Percentiles rank a stretch among this genome's conserved stretches.
Conservation (phyloP, 2,797 vertebrate genomes). For the Linurgus olivaceus region DNA sequence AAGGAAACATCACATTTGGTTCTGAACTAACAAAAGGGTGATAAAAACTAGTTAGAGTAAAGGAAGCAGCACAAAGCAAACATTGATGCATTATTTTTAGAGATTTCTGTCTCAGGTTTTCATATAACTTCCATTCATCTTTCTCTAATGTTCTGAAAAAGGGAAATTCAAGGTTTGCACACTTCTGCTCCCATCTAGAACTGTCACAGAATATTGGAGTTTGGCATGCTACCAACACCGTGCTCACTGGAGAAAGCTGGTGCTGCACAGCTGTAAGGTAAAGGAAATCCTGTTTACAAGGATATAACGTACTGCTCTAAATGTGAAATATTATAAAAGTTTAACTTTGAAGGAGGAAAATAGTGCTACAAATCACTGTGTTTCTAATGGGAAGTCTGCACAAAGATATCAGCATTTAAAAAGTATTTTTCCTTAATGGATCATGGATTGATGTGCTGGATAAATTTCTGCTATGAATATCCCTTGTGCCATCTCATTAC, state of each 20-base stretch:
- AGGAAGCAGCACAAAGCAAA: not conserved
- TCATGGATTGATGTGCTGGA: not conserved
- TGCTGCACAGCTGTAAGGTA: not conserved
- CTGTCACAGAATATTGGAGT: not conserved
- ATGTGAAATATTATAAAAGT: not conserved
- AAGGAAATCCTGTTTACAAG: not conserved
- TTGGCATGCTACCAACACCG: not conserved
- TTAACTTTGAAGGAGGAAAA: not conserved
- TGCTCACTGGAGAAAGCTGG: rapidly evolving
- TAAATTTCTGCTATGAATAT: not conserved
- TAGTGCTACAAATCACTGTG: not conserved
- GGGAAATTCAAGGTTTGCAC: not conserved
- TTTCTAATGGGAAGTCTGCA: not conserved
- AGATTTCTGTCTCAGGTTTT: not conserved
- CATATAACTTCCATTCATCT: not conserved
- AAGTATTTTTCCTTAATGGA: not conserved
- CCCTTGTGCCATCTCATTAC: not conserved
- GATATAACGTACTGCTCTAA: not conserved
- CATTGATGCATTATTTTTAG: not conserved
- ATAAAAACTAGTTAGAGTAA: not conserved
- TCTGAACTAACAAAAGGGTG: conserved; percentile 32
- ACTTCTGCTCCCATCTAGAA: not conserved
- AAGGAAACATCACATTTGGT: conserved; percentile 55
- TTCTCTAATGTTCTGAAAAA: not conserved
- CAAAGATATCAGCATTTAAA: not conserved